These are phyloP conservation scores for Coracopsis vasa DNA, from an alignment of 2,113 vertebrate genomes.

Conservation along the genomic window DNA sequence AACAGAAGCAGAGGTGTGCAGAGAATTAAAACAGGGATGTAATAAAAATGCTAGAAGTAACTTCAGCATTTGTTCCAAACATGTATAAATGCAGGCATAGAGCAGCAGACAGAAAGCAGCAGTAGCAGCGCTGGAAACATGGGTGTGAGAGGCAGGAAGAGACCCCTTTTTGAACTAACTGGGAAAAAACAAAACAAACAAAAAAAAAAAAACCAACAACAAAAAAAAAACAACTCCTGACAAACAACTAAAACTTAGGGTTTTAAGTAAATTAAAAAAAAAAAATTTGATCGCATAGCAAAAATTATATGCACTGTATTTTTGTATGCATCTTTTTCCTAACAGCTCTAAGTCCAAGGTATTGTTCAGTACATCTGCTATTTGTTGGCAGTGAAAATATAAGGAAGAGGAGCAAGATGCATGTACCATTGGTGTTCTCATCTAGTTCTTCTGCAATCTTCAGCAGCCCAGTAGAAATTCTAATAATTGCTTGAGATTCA, in stretches of 20 bases:
- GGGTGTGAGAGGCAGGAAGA: background rate
- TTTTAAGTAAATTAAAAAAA: background rate
- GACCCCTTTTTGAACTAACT: background rate
- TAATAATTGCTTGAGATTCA: background rate
- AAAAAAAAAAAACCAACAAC: background rate
- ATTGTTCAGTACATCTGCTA: background rate
- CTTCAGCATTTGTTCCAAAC: background rate
- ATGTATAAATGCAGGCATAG: background rate
- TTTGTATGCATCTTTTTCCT: background rate
- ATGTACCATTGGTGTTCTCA: background rate
- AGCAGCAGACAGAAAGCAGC: background rate
- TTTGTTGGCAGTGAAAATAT: background rate
- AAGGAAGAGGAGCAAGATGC: background rate
- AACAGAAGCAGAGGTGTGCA: background rate
- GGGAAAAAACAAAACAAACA: no score
- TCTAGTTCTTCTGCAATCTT: background rate
- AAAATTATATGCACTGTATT: background rate
- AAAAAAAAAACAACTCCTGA: background rate
- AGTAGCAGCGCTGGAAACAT: background rate
- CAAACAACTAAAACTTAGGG: background rate
- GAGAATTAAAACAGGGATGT: accelerated
- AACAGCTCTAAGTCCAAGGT: background rate
- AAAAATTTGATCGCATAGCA: background rate
- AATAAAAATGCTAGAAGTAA: background rate
- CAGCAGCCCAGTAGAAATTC: conserved; percentile 3